These are phyloP conservation scores for Pristionchus mayeri DNA, from an alignment of 2,888 invertebrate genomes.

Conservation along the genomic window DNA sequence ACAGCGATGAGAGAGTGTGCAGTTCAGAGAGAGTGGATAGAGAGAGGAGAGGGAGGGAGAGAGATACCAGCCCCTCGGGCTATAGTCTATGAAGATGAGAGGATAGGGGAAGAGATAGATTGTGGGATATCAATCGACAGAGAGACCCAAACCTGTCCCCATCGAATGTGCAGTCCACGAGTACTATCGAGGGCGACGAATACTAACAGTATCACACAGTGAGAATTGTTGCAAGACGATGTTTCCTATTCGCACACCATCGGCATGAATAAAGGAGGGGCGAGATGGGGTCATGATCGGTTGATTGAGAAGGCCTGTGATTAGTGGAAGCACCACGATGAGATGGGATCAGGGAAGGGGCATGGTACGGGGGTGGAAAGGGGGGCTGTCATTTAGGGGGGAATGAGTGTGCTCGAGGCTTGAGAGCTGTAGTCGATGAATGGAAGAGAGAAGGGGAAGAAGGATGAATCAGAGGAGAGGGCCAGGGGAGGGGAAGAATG, in stretches of 20 bases:
- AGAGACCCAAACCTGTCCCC: slow-evolving; percentile 35
- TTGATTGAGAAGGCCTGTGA: slow-evolving; percentile 31
- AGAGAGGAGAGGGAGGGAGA: slow-evolving; percentile 1
- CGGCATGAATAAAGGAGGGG: background rate
- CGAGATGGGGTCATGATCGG: slow-evolving; percentile 35
- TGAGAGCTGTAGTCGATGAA: slow-evolving; percentile 18
- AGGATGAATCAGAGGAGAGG: slow-evolving; percentile 21
- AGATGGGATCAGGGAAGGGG: background rate
- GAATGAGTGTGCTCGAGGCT: slow-evolving; percentile 14
- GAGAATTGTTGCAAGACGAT: background rate
- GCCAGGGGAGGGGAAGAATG: background rate
- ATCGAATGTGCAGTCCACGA: slow-evolving; percentile 26
- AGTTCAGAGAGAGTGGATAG: background rate
- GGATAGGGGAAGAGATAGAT: slow-evolving; percentile 15
- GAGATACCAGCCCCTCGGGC: slow-evolving; percentile 20
- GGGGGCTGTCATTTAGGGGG: slow-evolving; percentile 9
- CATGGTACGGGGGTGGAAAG: slow-evolving; percentile 4
- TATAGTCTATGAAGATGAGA: slow-evolving; percentile 41
- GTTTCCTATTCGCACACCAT: background rate
- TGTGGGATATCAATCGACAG: slow-evolving; percentile 35
- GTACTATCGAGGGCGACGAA: slow-evolving; percentile 29
- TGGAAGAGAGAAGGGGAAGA: background rate
- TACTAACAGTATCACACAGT: background rate
- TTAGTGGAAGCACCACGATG: background rate
- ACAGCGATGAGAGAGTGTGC: background rate